phyloP scores from a whole-genome alignment of 2,888 invertebrate genomes.

The Xanthia togata region DNA sequence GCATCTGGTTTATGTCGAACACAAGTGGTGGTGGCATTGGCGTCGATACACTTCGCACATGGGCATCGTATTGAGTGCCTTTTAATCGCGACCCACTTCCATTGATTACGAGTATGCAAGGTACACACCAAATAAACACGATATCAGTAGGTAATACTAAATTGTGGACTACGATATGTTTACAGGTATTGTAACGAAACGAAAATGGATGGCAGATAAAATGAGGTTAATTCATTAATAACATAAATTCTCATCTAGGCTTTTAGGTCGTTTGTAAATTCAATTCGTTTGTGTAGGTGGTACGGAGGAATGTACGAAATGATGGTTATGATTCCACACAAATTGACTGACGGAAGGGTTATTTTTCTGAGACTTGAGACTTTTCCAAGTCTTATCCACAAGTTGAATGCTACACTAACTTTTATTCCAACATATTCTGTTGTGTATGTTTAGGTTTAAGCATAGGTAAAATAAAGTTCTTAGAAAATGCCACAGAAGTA shows the following conservation, averaged over 20 bases:
- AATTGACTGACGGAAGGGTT: not conserved
- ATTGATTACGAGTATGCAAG: slow-evolving; percentile 72
- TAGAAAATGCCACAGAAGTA: not conserved
- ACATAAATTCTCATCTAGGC: slow-evolving; percentile 36
- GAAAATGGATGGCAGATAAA: slow-evolving; percentile 46
- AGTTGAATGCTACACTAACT: not conserved
- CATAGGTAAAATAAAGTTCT: not conserved
- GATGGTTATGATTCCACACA: slow-evolving; percentile 1
- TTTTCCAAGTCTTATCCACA: not conserved
- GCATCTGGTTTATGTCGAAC: slow-evolving; percentile 81
- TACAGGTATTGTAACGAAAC: slow-evolving; percentile 49
- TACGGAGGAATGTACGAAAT: slow-evolving; percentile 5
- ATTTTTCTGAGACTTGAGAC: not conserved
- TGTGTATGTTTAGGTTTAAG: not conserved
- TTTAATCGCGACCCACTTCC: slow-evolving; percentile 80
- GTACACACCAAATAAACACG: slow-evolving; percentile 55
- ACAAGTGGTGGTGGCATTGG: slow-evolving; percentile 75
- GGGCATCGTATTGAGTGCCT: slow-evolving; percentile 79
- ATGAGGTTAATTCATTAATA: slow-evolving; percentile 42
- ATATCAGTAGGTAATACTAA: slow-evolving; percentile 40
- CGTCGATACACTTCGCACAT: slow-evolving; percentile 79
- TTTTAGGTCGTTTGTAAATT: slow-evolving; percentile 31
- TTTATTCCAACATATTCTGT: not conserved
- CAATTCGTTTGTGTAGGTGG: slow-evolving; percentile 23
- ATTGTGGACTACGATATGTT: slow-evolving; percentile 52